phyloP scores from a whole-genome alignment of 2,113 vertebrate species.

The Menidia beryllina region DNA sequence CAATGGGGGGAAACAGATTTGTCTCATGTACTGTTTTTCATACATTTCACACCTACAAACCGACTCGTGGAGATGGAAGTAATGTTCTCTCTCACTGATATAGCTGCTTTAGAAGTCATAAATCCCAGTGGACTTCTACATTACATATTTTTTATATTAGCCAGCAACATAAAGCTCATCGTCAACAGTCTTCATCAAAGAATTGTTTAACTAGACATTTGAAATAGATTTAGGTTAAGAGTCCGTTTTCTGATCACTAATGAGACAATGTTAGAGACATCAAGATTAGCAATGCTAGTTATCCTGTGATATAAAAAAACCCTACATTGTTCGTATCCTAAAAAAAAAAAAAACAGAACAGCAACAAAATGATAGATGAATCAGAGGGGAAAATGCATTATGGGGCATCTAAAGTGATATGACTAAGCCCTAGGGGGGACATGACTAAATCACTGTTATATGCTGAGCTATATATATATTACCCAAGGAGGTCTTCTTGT shows the following conservation, averaged over 20 bases:
- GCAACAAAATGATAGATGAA: conserved; percentile 40
- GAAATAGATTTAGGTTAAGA: conserved; percentile 19
- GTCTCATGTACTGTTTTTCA: not conserved
- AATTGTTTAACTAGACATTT: conserved; percentile 24
- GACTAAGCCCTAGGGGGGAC: conserved; percentile 53
- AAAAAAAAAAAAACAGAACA: not conserved
- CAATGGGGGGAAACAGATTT: conserved; percentile 1
- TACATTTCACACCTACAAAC: not conserved
- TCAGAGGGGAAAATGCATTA: conserved; percentile 50
- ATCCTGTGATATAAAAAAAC: conserved; percentile 2
- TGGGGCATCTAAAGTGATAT: conserved; percentile 60
- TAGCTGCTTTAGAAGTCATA: not conserved
- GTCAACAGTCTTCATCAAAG: conserved; percentile 49
- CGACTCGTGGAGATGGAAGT: not conserved
- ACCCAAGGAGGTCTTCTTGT: conserved; percentile 56
- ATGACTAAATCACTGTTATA: conserved; percentile 75
- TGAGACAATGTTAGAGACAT: conserved; percentile 30
- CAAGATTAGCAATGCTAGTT: conserved; percentile 19
- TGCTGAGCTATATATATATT: conserved; percentile 63
- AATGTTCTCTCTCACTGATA: conserved; percentile 1
- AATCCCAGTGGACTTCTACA: not conserved
- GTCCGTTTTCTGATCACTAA: conserved; percentile 5
- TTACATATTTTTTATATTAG: conserved; percentile 9
- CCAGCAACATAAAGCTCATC: conserved; percentile 25
- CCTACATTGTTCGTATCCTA: conserved; percentile 29